These are phyloP conservation scores for Plusia festucae DNA, from an alignment of 2,888 invertebrate genomes.

Conservation along the genomic window DNA sequence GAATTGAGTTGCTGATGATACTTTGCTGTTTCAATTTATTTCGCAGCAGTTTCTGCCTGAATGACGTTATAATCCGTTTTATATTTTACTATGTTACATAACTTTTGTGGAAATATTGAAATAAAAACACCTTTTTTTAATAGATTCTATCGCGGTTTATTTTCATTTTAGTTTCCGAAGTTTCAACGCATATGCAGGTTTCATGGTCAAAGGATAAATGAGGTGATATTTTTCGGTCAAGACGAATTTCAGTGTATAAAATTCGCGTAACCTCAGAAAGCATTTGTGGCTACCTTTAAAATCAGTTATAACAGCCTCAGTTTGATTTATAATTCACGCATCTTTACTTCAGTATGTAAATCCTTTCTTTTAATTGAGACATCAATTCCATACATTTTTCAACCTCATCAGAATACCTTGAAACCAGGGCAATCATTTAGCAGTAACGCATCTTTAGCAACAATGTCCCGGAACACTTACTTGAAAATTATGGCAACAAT, in stretches of 20 bases:
- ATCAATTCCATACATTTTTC: background rate
- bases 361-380: background rate
- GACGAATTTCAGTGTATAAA: too few species aligned
- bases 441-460: conserved; percentile 14
- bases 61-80: too few species aligned
- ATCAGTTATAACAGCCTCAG: background rate
- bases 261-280: too few species aligned
- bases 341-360: background rate
- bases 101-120: too few species aligned
- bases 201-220: too few species aligned
- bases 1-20: background rate
- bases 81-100: too few species aligned
- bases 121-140: too few species aligned
- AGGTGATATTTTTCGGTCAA: too few species aligned
- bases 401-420: background rate
- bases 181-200: too few species aligned
- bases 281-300: too few species aligned
- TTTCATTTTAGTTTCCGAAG: too few species aligned
- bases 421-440: background rate
- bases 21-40: background rate
- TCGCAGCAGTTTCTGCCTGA: background rate
- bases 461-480: conserved; percentile 19
- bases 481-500: conserved; percentile 39
- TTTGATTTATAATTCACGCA: background rate
- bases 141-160: too few species aligned